Conservation (phyloP, 2,797 vertebrate species). For the Lagodon rhomboides region DNA sequence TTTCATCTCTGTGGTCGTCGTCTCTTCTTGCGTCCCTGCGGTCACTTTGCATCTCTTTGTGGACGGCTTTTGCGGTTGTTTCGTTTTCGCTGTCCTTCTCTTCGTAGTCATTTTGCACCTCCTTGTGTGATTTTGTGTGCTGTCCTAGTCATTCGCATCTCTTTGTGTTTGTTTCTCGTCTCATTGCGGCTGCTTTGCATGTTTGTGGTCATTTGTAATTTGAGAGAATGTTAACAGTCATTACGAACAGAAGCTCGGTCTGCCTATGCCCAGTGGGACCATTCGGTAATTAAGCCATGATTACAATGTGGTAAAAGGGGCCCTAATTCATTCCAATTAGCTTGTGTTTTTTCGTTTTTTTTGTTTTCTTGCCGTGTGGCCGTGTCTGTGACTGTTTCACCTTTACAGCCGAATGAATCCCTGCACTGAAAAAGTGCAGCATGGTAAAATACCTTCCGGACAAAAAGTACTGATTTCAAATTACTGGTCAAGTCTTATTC, state of each 20-base stretch:
- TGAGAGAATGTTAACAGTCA: not conserved
- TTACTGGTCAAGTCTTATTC: slow-evolving; percentile 35
- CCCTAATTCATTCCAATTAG: not conserved
- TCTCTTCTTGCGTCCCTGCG: no score
- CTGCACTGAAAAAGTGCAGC: slow-evolving; percentile 6
- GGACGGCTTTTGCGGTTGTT: not conserved
- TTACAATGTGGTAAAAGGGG: not conserved
- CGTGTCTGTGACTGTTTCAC: not conserved
- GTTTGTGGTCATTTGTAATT: not conserved
- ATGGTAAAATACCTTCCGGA: slow-evolving; percentile 19
- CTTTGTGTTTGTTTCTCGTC: no score
- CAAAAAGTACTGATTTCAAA: slow-evolving; percentile 27
- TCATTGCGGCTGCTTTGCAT: no score
- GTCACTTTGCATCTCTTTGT: no score
- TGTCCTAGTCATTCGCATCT: no score
- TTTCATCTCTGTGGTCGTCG: no score
- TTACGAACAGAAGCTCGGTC: not conserved
- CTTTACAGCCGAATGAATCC: not conserved
- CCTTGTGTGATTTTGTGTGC: no score
- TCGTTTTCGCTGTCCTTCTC: not conserved
- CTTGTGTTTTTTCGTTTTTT: not conserved
- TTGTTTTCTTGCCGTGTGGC: not conserved
- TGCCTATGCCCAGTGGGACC: not conserved
- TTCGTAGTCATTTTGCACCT: not conserved
- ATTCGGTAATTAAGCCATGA: not conserved